Evolutionary conservation across 1,140 invertebrate species (phyloP).

Genomic region (Lepidurus couesii): DNA sequence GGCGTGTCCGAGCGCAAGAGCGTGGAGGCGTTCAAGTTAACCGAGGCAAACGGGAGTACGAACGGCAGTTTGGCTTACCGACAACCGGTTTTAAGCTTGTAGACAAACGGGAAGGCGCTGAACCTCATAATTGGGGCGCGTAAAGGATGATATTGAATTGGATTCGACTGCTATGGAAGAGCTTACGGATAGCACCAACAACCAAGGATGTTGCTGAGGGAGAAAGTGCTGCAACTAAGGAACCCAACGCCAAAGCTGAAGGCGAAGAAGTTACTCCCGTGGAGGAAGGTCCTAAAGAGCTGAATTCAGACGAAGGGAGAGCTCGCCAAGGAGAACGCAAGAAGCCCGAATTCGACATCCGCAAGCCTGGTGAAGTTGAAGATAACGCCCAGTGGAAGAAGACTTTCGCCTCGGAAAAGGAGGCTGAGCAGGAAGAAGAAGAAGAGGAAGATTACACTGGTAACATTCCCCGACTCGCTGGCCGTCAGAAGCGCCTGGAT

Average conservation of each 20-base stretch:
- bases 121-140: conserved; percentile 90
- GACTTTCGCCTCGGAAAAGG: conserved; percentile 75
- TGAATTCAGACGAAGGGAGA: conserved; percentile 86
- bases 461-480: conserved; percentile 79
- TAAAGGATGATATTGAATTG: conserved; percentile 77
- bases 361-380: conserved; percentile 87
- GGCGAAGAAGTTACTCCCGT: conserved; percentile 48
- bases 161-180: neutral
- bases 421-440: conserved; percentile 59
- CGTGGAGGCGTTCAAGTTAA: conserved; percentile 56
- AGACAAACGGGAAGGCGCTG: conserved; percentile 89
- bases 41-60: conserved; percentile 82
- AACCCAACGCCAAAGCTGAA: conserved; percentile 57
- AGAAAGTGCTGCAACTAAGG: conserved; percentile 28
- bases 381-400: conserved; percentile 88
- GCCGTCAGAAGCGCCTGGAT: conserved; percentile 77
- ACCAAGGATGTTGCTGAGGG: conserved; percentile 35
- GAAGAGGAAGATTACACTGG: conserved; percentile 45
- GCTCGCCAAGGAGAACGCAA: conserved; percentile 62
- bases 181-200: neutral
- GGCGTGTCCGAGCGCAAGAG: conserved; percentile 46
- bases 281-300: conserved; percentile 48
- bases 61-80: conserved; percentile 88
- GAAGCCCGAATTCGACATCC: conserved; percentile 78
- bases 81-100: conserved; percentile 88